Percentiles rank a stretch among this genome's conserved stretches.
phyloP scores from a whole-genome alignment of 2,113 vertebrate genomes.

The Morone chrysops region DNA sequence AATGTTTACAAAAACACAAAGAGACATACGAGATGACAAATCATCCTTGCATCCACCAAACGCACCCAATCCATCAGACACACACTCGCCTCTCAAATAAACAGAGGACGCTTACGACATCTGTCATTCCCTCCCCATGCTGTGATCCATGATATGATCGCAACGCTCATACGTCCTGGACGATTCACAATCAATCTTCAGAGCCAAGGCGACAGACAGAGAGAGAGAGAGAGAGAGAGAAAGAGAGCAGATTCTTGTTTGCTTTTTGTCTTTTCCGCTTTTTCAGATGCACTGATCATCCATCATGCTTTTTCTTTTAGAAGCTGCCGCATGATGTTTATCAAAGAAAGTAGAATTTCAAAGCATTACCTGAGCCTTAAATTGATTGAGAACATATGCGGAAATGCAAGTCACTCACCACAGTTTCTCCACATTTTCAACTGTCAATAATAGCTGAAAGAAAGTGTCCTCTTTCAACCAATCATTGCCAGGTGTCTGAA shows the following conservation, averaged over 20 bases:
- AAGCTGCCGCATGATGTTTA: constrained; percentile 67
- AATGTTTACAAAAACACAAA: constrained; percentile 43
- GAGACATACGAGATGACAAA: constrained; percentile 61
- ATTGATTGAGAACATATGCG: constrained; percentile 68
- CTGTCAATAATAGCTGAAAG: constrained; percentile 55
- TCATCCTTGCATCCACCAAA: constrained; percentile 49
- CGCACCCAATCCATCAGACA: constrained; percentile 69
- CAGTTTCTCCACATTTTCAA: constrained; percentile 37
- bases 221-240: not conserved
- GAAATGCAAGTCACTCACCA: constrained; percentile 46
- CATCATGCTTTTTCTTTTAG: constrained; percentile 53
- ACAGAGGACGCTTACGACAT: constrained; percentile 67
- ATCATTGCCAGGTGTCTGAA: constrained; percentile 73
- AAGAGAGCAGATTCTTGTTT: constrained; percentile 44
- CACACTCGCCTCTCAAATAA: constrained; percentile 63
- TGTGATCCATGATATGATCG: constrained; percentile 76
- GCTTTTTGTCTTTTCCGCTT: constrained; percentile 31
- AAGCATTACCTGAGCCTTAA: constrained; percentile 63
- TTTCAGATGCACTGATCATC: constrained; percentile 52
- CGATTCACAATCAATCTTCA: constrained; percentile 73
- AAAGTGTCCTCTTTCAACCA: constrained; percentile 65
- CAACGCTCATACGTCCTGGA: constrained; percentile 63
- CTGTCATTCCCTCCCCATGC: constrained; percentile 71
- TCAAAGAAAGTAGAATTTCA: constrained; percentile 65
- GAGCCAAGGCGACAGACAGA: constrained; percentile 50